phyloP scores from a whole-genome alignment of 2,888 invertebrate genomes.

The Synergus japonicus region DNA sequence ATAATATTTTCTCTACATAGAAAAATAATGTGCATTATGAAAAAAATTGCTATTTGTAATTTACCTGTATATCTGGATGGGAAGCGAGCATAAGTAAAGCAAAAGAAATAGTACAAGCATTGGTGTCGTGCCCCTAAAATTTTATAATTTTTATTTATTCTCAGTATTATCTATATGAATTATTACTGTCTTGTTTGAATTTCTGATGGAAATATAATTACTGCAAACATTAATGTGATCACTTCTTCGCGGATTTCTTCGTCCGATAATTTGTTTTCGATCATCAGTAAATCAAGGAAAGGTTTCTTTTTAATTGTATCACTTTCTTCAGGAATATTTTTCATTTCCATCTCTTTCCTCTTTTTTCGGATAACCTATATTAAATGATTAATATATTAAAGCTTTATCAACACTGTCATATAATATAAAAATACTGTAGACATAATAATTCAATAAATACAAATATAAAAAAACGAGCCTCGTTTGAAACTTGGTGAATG shows the following conservation, averaged over 20 bases:
- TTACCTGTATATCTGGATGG: conserved; percentile 61
- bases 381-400: neutral
- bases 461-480: too few species aligned
- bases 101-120: conserved; percentile 56
- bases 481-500: too few species aligned
- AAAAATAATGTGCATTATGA: neutral
- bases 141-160: neutral
- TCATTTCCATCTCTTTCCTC: neutral
- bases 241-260: conserved; percentile 81
- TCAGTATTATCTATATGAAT: neutral
- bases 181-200: neutral
- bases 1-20: too few species aligned
- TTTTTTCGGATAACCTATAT: neutral
- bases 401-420: neutral
- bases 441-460: too few species aligned
- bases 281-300: conserved; percentile 78
- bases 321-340: neutral
- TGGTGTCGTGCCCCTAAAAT: conserved; percentile 62
- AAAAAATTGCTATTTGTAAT: neutral
- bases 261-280: conserved; percentile 79
- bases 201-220: conserved; percentile 66
- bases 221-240: conserved; percentile 80
- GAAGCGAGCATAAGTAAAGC: conserved; percentile 60
- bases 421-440: too few species aligned
- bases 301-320: conserved; percentile 72